These are phyloP conservation scores for Myotis planiceps DNA, from an alignment of 2,797 vertebrate species.

Conservation along the genomic window DNA sequence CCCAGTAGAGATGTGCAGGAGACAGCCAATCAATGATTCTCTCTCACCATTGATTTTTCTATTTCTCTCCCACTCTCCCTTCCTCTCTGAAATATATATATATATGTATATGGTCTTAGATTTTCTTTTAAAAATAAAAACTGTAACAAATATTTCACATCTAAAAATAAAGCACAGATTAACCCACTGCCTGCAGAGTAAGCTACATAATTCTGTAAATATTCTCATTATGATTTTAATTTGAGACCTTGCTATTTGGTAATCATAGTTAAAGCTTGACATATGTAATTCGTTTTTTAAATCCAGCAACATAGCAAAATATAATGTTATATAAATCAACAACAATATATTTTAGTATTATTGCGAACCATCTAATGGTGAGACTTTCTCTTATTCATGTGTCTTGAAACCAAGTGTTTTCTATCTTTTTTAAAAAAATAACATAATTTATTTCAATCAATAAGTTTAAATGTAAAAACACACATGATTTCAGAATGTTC, in stretches of 20 bases:
- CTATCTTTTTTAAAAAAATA: not conserved
- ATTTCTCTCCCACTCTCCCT: no score
- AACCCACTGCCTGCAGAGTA: not conserved
- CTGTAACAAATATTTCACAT: not conserved
- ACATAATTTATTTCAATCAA: not conserved
- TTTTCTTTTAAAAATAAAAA: slow-evolving; percentile 46
- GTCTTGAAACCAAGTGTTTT: slow-evolving; percentile 33
- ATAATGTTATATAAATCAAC: slow-evolving; percentile 35
- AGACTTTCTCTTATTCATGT: not conserved
- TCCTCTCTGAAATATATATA: no score
- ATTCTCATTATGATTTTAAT: slow-evolving; percentile 38
- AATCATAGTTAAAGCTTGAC: slow-evolving; percentile 41
- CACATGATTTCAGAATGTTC: slow-evolving; percentile 23
- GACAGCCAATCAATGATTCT: no score
- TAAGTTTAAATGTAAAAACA: not conserved
- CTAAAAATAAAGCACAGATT: slow-evolving; percentile 19
- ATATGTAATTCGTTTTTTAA: slow-evolving; percentile 16
- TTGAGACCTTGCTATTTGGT: not conserved
- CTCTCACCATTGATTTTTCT: no score
- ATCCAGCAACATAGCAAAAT: slow-evolving; percentile 38
- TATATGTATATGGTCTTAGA: not conserved
- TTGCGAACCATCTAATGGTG: slow-evolving; percentile 1
- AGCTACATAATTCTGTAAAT: not conserved
- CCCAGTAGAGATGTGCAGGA: no score
- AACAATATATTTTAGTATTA: slow-evolving; percentile 47